Evolutionary conservation across 2,113 vertebrate genomes (phyloP), one percentile per base, ranked within the genome.

Genomic region (Perccottus glenii): DNA sequence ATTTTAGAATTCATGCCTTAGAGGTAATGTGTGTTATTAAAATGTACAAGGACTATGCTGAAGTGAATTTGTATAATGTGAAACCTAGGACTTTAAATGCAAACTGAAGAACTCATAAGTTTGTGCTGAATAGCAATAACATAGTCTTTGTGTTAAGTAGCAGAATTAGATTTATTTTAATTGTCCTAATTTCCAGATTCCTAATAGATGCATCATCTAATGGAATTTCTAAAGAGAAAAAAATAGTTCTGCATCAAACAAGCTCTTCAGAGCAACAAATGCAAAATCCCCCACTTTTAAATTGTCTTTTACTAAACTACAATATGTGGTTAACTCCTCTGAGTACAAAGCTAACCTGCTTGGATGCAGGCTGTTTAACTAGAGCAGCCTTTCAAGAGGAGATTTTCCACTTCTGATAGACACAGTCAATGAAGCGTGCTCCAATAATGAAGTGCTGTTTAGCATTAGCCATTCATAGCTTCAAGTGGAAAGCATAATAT

Each of bases 391-490:
- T 77, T 75, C 68, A 86, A 67, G 55, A 47, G 44, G 70, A 81
- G 70, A 72, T 78, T 78, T 77, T 63, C 67, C 64, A 61, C 48
- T 72, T 74, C 56, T 89, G 77, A 84, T 70, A 70, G 80, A 86
- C 79, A 62, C 63, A 50, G 57, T 79, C 80, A 82, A 74, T 85
- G 80, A 83, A 78, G 81, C 70, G 59, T 44, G 6, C 69, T 68
- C 49, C 62, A 67, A 71, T 83, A 81, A 87, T 88, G 81, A 83
- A 87, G 83, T 77, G 80, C 73, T 81, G 69, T 70, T 82, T 75
- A 86, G 78, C 82, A 84, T 87, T 86, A 88, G 78, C 79, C 84
- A 87, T 88, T 89, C 88, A 88, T 84, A 74, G 85, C 81, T 85
- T 88, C 81, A 86, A 84, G 85, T 87, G 83, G 81, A 67, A 81